phyloP scores from a whole-genome alignment of 2,888 invertebrate genomes.

The Ecliptopera silaceata region DNA sequence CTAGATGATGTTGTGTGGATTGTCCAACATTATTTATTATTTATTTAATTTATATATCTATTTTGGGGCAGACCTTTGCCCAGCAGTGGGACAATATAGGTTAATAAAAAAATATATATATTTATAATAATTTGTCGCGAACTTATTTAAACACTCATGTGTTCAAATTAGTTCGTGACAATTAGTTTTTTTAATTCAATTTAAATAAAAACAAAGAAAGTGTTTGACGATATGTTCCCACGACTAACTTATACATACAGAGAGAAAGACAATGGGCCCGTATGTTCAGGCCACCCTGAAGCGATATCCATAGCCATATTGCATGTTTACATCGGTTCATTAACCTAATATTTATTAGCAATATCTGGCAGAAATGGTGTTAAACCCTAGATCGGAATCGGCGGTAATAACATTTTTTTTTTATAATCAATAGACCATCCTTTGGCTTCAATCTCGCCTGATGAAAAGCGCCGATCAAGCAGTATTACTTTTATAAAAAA shows the following conservation, averaged over 20 bases:
- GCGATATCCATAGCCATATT: slow-evolving; percentile 39
- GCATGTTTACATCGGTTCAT: slow-evolving; percentile 51
- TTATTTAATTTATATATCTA: no score
- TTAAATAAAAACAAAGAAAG: slow-evolving; percentile 13
- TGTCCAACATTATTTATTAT: no score
- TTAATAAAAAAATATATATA: not conserved
- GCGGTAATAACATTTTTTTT: slow-evolving; percentile 1
- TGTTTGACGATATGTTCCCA: slow-evolving; percentile 60
- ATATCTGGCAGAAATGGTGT: slow-evolving; percentile 27
- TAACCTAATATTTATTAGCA: slow-evolving; percentile 53
- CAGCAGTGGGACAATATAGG: no score
- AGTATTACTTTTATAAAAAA: no score
- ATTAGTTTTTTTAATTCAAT: slow-evolving; percentile 1
- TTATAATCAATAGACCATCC: no score
- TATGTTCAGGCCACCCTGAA: slow-evolving; percentile 73
- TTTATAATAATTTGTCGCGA: no score
- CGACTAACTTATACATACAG: slow-evolving; percentile 49
- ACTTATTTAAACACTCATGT: not conserved
- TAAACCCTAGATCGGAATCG: slow-evolving; percentile 4
- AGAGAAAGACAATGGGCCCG: slow-evolving; percentile 72
- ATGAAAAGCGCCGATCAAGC: no score
- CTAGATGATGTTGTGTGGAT: no score
- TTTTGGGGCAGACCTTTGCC: no score
- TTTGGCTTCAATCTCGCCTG: no score
- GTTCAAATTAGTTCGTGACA: no score